phyloP scores from a whole-genome alignment of 2,113 vertebrate species.

The Hippocampus mohnikei region DNA sequence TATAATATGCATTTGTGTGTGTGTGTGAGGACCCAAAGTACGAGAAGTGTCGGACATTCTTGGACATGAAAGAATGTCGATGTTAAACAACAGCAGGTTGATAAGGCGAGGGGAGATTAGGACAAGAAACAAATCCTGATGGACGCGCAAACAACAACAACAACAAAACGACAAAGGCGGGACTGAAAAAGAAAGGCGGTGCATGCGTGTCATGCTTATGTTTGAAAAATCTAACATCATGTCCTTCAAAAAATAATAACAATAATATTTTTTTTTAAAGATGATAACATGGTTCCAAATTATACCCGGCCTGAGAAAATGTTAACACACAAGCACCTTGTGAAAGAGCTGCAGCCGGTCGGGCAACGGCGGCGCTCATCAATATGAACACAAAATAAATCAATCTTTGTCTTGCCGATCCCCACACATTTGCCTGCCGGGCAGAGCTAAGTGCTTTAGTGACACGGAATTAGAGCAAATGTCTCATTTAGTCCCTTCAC shows the following conservation, averaged over 20 bases:
- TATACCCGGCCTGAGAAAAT: slow-evolving; percentile 8
- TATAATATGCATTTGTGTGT: neutral
- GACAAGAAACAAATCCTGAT: slow-evolving; percentile 10
- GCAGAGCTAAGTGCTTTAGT: slow-evolving; percentile 25
- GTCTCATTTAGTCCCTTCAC: neutral
- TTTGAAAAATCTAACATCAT: too few relatives aligned
- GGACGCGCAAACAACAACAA: neutral
- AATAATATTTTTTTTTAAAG: neutral
- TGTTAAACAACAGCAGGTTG: slow-evolving; percentile 15
- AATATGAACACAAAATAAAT: slow-evolving; percentile 70
- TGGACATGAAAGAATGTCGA: slow-evolving; percentile 12
- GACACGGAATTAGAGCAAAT: slow-evolving; percentile 34
- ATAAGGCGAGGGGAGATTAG: slow-evolving; percentile 5
- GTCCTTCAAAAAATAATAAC: neutral
- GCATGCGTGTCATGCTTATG: too few relatives aligned
- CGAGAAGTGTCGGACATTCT: too few relatives aligned
- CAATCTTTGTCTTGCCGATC: slow-evolving; percentile 43
- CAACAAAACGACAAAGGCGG: slow-evolving; percentile 1
- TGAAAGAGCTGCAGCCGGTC: neutral
- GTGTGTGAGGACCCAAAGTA: too few relatives aligned
- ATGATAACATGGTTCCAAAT: neutral
- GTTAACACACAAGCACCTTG: neutral
- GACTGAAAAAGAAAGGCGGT: neutral
- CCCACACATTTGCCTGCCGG: slow-evolving; percentile 17
- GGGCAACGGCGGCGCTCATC: slow-evolving; percentile 54